These are phyloP conservation scores for Caenorhabditis inopinata DNA, from an alignment of 1,140 invertebrate genomes.

Conservation along the genomic window DNA sequence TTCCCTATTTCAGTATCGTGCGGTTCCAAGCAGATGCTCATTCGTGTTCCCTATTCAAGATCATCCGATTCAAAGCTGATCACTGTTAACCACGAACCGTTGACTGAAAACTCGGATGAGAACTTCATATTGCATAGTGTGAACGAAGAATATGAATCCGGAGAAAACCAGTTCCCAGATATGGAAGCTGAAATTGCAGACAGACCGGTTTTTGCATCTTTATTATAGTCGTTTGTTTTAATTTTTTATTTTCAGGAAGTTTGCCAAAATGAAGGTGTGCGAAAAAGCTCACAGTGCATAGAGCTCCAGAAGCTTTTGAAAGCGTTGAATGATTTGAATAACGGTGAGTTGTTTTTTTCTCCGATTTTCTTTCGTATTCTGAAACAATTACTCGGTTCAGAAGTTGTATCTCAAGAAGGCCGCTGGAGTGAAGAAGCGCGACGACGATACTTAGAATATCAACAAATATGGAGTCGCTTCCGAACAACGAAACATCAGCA, in stretches of 20 bases:
- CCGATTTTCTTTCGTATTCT: background rate
- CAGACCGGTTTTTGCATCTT: background rate
- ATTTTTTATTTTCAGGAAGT: background rate
- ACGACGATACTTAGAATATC: constrained; percentile 47
- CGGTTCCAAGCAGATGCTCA: constrained; percentile 10
- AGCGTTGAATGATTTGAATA: constrained; percentile 23
- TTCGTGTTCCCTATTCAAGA: background rate
- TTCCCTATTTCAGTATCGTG: constrained; percentile 1
- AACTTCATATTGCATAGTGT: background rate
- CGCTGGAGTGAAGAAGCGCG: constrained; percentile 45
- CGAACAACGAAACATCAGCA: constrained; percentile 17
- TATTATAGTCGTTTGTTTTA: background rate
- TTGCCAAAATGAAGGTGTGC: background rate
- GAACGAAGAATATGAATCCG: background rate
- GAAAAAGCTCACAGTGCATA: background rate
- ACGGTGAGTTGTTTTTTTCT: background rate
- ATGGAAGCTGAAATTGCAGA: background rate
- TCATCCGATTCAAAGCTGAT: background rate
- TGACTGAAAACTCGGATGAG: background rate
- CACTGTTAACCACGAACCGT: background rate
- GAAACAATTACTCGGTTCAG: too few species aligned
- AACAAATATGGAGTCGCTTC: constrained; percentile 44
- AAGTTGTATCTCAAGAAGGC: constrained; percentile 1
- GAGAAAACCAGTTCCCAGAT: background rate
- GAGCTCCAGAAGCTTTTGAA: constrained; percentile 22